Conservation (phyloP, 2,888 invertebrate species). For the Stictocephala bisonia region DNA sequence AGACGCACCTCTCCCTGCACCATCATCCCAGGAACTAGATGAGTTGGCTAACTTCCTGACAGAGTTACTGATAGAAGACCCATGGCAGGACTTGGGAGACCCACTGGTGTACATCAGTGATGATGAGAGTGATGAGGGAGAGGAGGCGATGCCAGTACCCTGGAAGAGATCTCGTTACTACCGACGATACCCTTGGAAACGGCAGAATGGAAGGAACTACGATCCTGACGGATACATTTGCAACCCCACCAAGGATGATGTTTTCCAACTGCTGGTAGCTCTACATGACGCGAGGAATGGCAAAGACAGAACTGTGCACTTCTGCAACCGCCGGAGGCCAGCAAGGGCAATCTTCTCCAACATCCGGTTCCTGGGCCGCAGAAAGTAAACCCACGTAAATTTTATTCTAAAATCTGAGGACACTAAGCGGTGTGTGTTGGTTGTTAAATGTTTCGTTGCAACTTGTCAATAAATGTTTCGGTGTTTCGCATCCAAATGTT, state of each 20-base stretch:
- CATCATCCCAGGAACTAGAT: slow-evolving; percentile 49
- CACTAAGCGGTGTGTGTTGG: slow-evolving; percentile 15
- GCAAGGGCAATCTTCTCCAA: slow-evolving; percentile 72
- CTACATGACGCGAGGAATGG: slow-evolving; percentile 72
- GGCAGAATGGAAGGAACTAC: slow-evolving; percentile 67
- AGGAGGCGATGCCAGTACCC: slow-evolving; percentile 23
- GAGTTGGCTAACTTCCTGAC: slow-evolving; percentile 59
- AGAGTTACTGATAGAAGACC: slow-evolving; percentile 61
- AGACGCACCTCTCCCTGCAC: background rate
- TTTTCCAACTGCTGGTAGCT: slow-evolving; percentile 71
- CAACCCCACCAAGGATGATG: slow-evolving; percentile 72
- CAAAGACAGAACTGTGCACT: slow-evolving; percentile 69
- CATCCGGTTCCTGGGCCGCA: slow-evolving; percentile 71
- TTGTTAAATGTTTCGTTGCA: slow-evolving; percentile 35
- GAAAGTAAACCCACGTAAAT: slow-evolving; percentile 56
- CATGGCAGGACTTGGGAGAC: slow-evolving; percentile 61
- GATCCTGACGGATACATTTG: slow-evolving; percentile 72
- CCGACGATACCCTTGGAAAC: slow-evolving; percentile 73
- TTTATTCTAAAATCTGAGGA: background rate
- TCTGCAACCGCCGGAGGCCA: slow-evolving; percentile 73
- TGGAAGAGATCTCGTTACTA: slow-evolving; percentile 66
- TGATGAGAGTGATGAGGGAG: background rate
- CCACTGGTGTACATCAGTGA: slow-evolving; percentile 64
- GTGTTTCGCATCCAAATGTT: slow-evolving; percentile 27
- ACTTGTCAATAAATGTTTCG: slow-evolving; percentile 36